Evolutionary conservation across 30 jellyfish, hydroid and myxozoan genomes (phyloP), one percentile per base, ranked within the genome.

Genomic region (Rhopilema esculentum): DNA sequence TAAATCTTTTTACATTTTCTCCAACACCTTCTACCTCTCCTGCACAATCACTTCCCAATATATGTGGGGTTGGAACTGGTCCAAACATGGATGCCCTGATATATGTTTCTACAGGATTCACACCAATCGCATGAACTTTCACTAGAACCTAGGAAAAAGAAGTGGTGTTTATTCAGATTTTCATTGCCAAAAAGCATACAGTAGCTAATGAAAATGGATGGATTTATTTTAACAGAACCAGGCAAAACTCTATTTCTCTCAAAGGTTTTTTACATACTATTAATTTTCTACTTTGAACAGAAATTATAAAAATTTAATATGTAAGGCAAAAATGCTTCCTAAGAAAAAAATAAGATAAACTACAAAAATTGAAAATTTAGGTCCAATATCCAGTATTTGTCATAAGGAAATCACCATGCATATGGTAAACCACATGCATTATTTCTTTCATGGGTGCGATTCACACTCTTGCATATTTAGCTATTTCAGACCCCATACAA

Each of bases 91-190:
- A 97, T 25, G 80, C 61, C 31, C 98, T 80, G 72, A 86, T 62
- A 79, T 85, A 86, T 12, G 98, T 86, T 28, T 92, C 98, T 19
- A 86, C 97, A 0, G 98, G 98, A 69, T 92, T 92, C 62, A 92
- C 91, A 53, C 98, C 98, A 64, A 91, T 94, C 1, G 90, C 93
- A 53, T 81, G 84, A 16, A 92, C 94, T 50, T 80, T 87, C 52
- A 92, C 83, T 69, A 92, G 83, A 73, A 92, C 96, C 98, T 92
- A 18, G 52, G 23, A 52, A 40, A 9, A 72, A 57, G 40, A 7
- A 20, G n/a, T 17, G 7, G 17, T 21, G 4, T 63, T 2, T 7
- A 2, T 25, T 63, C 27, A 63, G 7, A 20, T 7, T 2, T 63
- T 20, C 27, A 25, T 52, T 31, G 75, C 23, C 8, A 65, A 27